Percentiles rank a stretch among this genome's conserved stretches.
These are phyloP conservation scores for Acleris sparsana DNA, from an alignment of 2,888 invertebrate genomes.

Conservation along the genomic window DNA sequence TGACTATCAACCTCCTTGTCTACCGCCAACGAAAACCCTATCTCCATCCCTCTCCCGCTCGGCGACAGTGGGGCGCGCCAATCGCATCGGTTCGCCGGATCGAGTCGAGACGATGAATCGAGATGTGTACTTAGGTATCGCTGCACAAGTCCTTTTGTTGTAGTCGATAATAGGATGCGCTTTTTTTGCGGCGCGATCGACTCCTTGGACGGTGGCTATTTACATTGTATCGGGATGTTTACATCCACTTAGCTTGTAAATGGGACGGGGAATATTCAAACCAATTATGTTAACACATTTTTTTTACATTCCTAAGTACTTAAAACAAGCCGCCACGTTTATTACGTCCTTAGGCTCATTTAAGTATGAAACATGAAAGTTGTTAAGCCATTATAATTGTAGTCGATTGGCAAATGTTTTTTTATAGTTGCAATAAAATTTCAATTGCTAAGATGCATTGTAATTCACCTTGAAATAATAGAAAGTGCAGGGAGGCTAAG, in stretches of 20 bases:
- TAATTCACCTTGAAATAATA: slow-evolving; percentile 66
- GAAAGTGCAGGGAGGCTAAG: slow-evolving; percentile 62
- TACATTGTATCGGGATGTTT: slow-evolving; percentile 60
- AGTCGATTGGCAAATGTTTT: background rate
- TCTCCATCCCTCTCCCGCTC: slow-evolving; percentile 67
- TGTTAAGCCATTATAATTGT: background rate
- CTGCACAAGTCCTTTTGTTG: slow-evolving; percentile 83
- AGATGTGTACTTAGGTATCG: slow-evolving; percentile 84
- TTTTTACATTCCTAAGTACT: background rate
- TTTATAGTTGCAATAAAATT: slow-evolving; percentile 13
- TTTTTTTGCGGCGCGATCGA: slow-evolving; percentile 78
- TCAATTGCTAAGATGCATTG: slow-evolving; percentile 26
- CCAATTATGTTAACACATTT: slow-evolving; percentile 19
- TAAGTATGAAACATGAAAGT: background rate
- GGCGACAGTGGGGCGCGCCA: slow-evolving; percentile 83
- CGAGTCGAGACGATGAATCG: slow-evolving; percentile 83
- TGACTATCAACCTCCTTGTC: slow-evolving; percentile 80
- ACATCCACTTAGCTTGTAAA: slow-evolving; percentile 46
- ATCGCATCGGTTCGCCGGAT: slow-evolving; percentile 81
- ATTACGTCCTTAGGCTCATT: background rate
- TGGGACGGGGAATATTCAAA: slow-evolving; percentile 26
- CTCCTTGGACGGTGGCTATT: slow-evolving; percentile 55
- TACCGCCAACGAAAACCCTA: slow-evolving; percentile 53
- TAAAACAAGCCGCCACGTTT: slow-evolving; percentile 1
- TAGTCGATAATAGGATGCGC: slow-evolving; percentile 84